Percentiles rank a stretch among this genome's conserved stretches.
Conservation (phyloP, 2,797 vertebrate genomes). For the Thripadectes ignobilis region DNA sequence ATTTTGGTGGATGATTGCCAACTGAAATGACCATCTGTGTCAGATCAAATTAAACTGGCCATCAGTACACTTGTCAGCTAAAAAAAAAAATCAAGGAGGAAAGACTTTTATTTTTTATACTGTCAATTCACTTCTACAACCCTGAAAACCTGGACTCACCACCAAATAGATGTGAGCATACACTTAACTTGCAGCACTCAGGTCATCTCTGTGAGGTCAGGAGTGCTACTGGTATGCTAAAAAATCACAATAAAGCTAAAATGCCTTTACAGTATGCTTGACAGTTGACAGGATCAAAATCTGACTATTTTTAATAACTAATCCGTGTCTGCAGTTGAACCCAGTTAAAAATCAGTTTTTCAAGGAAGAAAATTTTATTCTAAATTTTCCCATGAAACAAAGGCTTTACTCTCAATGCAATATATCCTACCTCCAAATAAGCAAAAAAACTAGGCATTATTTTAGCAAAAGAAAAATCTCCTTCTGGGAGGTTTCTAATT, state of each 20-base stretch:
- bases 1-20: slow-evolving; percentile 16
- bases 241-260: background rate
- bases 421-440: background rate
- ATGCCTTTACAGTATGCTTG: background rate
- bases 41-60: slow-evolving; percentile 11
- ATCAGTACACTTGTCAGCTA: slow-evolving; percentile 4
- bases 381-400: background rate
- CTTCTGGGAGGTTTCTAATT: background rate
- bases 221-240: background rate
- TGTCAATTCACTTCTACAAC: background rate
- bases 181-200: background rate
- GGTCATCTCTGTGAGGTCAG: background rate
- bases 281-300: background rate
- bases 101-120: background rate
- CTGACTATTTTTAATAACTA: background rate
- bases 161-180: background rate
- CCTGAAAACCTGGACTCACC: background rate
- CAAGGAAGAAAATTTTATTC: background rate
- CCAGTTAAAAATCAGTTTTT: background rate
- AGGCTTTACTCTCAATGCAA: background rate
- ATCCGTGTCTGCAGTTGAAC: rapidly evolving
- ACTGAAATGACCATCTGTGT: slow-evolving; percentile 7
- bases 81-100: background rate
- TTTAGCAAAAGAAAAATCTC: background rate
- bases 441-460: background rate